phyloP scores from a whole-genome alignment of 2,113 vertebrate species.

The Callospermophilus lateralis region DNA sequence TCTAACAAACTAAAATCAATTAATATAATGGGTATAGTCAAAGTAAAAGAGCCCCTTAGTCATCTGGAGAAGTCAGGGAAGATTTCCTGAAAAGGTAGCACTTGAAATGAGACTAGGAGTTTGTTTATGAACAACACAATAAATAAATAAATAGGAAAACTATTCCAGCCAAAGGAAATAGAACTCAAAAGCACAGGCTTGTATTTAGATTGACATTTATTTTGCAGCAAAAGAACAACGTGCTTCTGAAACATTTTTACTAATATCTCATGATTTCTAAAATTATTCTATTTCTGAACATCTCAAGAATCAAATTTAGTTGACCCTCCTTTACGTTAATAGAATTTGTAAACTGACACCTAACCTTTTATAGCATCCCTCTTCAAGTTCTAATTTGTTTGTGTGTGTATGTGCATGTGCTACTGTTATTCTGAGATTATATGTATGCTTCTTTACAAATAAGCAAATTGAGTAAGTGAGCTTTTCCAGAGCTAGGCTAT shows the following conservation, averaged over 20 bases:
- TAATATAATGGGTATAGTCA: not conserved
- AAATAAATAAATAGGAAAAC: not conserved
- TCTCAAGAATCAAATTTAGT: not conserved
- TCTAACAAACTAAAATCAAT: not conserved
- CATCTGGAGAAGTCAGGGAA: not conserved
- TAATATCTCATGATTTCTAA: not conserved
- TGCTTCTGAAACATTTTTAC: not conserved
- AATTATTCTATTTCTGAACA: not conserved
- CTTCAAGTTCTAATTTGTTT: slow-evolving; percentile 26
- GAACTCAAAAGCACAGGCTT: not conserved
- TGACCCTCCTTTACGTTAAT: not conserved
- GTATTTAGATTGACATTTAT: slow-evolving; percentile 25
- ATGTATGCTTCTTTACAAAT: slow-evolving; percentile 15
- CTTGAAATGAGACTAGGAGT: slow-evolving; percentile 24
- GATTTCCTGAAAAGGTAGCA: not conserved
- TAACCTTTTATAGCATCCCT: not conserved
- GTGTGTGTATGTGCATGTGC: not conserved
- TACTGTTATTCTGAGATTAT: not conserved
- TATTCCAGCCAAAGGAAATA: not conserved
- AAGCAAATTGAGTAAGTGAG: slow-evolving; percentile 37
- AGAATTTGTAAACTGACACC: not conserved
- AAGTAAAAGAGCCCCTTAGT: not conserved
- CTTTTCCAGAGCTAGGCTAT: not conserved
- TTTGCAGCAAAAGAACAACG: not conserved
- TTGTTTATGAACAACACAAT: not conserved